Evolutionary conservation across 1,140 invertebrate genomes (phyloP).

Genomic region (Heterodera schachtii): DNA sequence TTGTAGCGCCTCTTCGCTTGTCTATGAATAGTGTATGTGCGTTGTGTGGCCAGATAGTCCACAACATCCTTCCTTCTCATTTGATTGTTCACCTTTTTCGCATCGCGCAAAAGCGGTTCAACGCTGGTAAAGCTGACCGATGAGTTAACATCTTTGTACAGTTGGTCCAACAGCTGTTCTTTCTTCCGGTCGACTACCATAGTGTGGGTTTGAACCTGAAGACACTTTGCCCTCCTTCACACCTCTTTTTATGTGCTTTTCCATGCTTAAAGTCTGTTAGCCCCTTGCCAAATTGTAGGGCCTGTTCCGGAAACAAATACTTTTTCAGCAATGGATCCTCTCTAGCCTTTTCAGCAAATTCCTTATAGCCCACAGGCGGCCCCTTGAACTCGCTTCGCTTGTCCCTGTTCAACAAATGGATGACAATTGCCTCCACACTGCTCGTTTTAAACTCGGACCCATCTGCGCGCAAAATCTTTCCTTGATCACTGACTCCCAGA

Average conservation of each 20-base stretch:
- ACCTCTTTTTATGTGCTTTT: neutral
- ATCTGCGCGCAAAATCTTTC: neutral
- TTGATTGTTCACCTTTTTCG: too few species aligned
- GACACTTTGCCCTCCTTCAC: neutral
- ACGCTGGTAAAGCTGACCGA: too few species aligned
- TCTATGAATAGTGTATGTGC: slow-evolving; percentile 32
- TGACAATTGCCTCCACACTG: neutral
- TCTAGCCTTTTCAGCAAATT: neutral
- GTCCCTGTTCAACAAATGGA: neutral
- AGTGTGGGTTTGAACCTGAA: slow-evolving; percentile 28
- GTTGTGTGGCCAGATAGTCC: too few species aligned
- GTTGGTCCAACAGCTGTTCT: too few species aligned
- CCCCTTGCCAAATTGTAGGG: neutral
- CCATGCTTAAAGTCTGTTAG: too few species aligned
- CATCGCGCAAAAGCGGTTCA: too few species aligned
- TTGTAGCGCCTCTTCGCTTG: slow-evolving; percentile 16
- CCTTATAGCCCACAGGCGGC: neutral
- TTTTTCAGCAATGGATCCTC: neutral
- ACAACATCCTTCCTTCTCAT: too few species aligned
- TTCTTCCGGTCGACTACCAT: too few species aligned
- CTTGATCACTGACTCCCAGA: neutral
- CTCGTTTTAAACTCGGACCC: neutral
- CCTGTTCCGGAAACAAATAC: neutral
- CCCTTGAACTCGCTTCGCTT: neutral
- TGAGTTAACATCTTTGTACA: too few species aligned